phyloP scores from a whole-genome alignment of 2,888 invertebrate genomes.

The Caenorhabditis uteleia region DNA sequence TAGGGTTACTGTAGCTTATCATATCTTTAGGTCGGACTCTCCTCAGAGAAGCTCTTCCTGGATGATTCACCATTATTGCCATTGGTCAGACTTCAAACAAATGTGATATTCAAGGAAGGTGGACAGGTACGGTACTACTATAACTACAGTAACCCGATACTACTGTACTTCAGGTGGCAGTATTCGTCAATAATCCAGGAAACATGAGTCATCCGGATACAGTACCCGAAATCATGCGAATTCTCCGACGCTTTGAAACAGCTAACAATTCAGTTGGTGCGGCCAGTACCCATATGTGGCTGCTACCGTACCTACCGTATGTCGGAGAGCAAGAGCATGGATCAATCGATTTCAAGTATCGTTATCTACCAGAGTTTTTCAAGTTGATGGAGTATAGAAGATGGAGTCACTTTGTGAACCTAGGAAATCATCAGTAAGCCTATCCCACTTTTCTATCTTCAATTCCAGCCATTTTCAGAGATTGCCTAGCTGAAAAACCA shows the following conservation, averaged over 20 bases:
- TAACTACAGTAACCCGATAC: no score
- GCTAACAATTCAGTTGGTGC: constrained; percentile 63
- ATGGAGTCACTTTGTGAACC: constrained; percentile 67
- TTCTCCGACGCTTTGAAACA: constrained; percentile 59
- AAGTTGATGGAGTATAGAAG: constrained; percentile 61
- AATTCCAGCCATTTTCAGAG: constrained; percentile 46
- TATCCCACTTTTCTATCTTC: not conserved
- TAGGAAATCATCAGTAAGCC: constrained; percentile 61
- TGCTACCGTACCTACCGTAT: constrained; percentile 64
- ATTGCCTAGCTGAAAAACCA: constrained; percentile 63
- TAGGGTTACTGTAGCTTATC: not conserved
- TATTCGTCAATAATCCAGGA: constrained; percentile 68
- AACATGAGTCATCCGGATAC: constrained; percentile 59
- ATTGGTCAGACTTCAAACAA: constrained; percentile 67
- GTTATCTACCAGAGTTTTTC: constrained; percentile 68
- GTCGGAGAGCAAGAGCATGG: constrained; percentile 68
- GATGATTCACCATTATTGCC: constrained; percentile 68
- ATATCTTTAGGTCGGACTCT: constrained; percentile 65
- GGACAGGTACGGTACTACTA: constrained; percentile 65
- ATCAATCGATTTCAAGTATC: constrained; percentile 67
- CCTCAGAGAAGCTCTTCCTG: constrained; percentile 68
- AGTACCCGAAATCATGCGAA: constrained; percentile 63
- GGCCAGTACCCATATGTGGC: constrained; percentile 67
- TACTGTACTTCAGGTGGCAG: constrained; percentile 46
- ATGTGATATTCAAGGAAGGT: constrained; percentile 68